phyloP scores from a whole-genome alignment of 2,797 vertebrate species.

The Sylvia borin region DNA sequence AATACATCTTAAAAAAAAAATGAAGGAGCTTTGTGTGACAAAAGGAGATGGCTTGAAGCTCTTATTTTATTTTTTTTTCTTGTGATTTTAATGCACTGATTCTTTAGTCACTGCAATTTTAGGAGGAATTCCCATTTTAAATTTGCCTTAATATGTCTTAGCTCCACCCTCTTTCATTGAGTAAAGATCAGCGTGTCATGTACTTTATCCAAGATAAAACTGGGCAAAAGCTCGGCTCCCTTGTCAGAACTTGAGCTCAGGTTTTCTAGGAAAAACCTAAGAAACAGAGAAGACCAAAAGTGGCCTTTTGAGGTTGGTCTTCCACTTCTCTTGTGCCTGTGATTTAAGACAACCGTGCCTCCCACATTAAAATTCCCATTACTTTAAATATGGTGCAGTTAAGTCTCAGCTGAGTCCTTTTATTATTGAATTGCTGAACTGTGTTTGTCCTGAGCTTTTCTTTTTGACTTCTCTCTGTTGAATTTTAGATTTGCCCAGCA shows the following conservation, averaged over 20 bases:
- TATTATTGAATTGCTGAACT: background rate
- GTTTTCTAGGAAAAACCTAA: background rate
- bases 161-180: background rate
- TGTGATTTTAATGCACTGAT: background rate
- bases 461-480: background rate
- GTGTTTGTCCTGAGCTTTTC: background rate
- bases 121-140: background rate
- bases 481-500: conserved; percentile 50
- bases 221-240: background rate
- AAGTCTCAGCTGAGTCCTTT: background rate
- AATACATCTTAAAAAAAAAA: background rate
- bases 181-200: rapidly evolving
- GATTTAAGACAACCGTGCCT: background rate
- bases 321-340: background rate
- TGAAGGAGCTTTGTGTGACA: background rate
- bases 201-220: background rate
- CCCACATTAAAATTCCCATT: background rate
- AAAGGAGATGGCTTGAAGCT: background rate
- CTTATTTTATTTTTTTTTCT: rapidly evolving
- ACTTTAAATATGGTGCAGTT: background rate
- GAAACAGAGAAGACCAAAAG: background rate
- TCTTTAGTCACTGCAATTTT: background rate
- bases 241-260: background rate
- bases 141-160: background rate
- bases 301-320: background rate